Percentiles rank a stretch among this genome's conserved stretches.
These are phyloP conservation scores for Penelope pileata DNA, from an alignment of 2,113 vertebrate genomes.

Conservation along the genomic window DNA sequence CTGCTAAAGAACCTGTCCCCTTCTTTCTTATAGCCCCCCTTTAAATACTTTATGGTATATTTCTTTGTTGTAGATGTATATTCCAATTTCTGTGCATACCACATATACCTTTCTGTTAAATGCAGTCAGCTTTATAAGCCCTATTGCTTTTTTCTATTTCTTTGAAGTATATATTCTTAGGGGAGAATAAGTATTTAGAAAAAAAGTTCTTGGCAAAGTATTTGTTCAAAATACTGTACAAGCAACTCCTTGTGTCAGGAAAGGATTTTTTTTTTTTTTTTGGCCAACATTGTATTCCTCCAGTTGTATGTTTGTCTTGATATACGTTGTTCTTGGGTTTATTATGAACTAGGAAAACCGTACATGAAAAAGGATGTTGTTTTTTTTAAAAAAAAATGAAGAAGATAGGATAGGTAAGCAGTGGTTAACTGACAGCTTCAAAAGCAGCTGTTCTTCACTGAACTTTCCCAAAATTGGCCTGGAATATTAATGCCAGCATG, in stretches of 20 bases:
- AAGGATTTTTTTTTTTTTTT: too few relatives aligned
- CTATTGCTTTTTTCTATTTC: neutral
- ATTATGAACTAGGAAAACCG: neutral
- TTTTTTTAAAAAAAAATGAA: neutral
- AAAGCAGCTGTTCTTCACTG: neutral
- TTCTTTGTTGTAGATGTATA: neutral
- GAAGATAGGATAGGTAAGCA: neutral
- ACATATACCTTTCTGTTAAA: neutral
- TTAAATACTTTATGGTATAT: neutral
- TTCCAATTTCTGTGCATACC: neutral
- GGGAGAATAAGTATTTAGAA: neutral
- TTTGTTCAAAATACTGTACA: neutral
- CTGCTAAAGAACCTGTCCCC: too few relatives aligned
- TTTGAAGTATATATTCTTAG: neutral
- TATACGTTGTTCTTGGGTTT: neutral
- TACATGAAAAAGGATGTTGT: neutral
- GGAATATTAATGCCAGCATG: neutral
- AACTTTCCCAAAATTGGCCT: neutral
- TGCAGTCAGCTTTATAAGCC: neutral
- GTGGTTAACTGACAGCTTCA: neutral
- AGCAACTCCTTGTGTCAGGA: neutral
- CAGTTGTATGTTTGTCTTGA: neutral
- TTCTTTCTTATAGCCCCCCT: too few relatives aligned
- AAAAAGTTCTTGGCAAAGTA: neutral
- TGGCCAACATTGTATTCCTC: neutral